Conservation (phyloP, 2,888 invertebrate genomes). For the Lymantria dispar region DNA sequence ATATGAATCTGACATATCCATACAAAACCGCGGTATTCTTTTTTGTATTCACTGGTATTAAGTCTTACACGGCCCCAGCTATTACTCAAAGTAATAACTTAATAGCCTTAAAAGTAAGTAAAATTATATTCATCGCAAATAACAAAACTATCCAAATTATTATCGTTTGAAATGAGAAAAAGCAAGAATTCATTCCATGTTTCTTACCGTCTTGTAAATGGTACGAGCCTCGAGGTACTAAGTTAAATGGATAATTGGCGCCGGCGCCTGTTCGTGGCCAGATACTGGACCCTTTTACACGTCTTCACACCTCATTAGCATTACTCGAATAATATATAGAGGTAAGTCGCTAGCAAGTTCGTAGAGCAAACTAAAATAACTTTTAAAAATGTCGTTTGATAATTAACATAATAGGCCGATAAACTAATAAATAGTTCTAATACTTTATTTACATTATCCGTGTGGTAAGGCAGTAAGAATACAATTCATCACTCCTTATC, state of each 20-base stretch:
- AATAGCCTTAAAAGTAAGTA: slow-evolving; percentile 1
- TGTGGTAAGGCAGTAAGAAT: too few species aligned
- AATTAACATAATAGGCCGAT: not conserved
- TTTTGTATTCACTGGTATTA: not conserved
- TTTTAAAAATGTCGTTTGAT: not conserved
- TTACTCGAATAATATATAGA: slow-evolving; percentile 18
- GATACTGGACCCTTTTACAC: slow-evolving; percentile 16
- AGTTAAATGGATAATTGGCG: slow-evolving; percentile 37
- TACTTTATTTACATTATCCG: too few species aligned
- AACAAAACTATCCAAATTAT: slow-evolving; percentile 8
- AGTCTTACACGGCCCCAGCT: not conserved
- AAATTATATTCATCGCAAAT: not conserved
- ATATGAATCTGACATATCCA: too few species aligned
- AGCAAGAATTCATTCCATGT: slow-evolving; percentile 17
- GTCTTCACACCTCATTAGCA: slow-evolving; percentile 34
- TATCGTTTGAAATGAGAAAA: slow-evolving; percentile 22
- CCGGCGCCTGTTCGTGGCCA: slow-evolving; percentile 25
- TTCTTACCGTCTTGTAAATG: slow-evolving; percentile 20
- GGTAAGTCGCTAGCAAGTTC: not conserved
- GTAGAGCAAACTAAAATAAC: not conserved
- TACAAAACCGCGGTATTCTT: too few species aligned
- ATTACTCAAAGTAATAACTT: slow-evolving; percentile 2
- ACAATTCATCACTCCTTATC: too few species aligned
- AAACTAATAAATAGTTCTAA: too few species aligned
- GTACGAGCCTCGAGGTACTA: slow-evolving; percentile 8